A percentile compares a stretch with the other conserved stretches of the same genome.
Evolutionary conservation across 2,113 vertebrate genomes (phyloP).

Genomic region (Calidris pygmaea): DNA sequence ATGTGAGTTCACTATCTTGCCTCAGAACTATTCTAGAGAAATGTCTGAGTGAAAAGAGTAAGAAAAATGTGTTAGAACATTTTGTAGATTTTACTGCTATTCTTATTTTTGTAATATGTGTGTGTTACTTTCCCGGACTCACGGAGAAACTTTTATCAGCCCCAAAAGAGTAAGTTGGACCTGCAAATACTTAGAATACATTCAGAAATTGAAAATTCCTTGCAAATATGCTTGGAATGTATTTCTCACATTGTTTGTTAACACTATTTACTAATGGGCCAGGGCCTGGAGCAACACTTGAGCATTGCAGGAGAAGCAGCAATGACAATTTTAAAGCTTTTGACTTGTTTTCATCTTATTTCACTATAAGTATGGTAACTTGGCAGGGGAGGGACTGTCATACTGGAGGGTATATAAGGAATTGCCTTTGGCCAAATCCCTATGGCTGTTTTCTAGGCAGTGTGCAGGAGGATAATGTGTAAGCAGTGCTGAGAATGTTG

Average conservation of each 20-base stretch:
- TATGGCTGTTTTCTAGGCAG: not conserved
- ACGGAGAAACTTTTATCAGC: not conserved
- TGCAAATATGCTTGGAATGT: not conserved
- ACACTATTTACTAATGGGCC: not conserved
- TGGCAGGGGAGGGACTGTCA: not conserved
- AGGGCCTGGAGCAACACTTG: not conserved
- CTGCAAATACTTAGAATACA: not conserved
- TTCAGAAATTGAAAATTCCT: not conserved
- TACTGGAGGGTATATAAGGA: not conserved
- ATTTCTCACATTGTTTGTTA: not conserved
- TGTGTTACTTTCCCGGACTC: not conserved
- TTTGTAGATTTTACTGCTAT: not conserved
- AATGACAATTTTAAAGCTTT: not conserved
- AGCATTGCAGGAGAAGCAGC: not conserved
- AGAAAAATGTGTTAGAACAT: not conserved
- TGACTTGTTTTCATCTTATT: not conserved
- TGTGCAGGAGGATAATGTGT: not conserved
- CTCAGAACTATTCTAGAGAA: slow-evolving; percentile 8
- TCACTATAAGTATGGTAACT: not conserved
- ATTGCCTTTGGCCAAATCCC: not conserved
- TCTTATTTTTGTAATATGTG: not conserved
- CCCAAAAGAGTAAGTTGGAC: not conserved
- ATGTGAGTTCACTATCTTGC: not conserved
- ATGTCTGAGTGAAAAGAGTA: not conserved
- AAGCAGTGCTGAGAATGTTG: not conserved